phyloP scores from a whole-genome alignment of 2,888 invertebrate genomes.

The Cloeon dipterum region DNA sequence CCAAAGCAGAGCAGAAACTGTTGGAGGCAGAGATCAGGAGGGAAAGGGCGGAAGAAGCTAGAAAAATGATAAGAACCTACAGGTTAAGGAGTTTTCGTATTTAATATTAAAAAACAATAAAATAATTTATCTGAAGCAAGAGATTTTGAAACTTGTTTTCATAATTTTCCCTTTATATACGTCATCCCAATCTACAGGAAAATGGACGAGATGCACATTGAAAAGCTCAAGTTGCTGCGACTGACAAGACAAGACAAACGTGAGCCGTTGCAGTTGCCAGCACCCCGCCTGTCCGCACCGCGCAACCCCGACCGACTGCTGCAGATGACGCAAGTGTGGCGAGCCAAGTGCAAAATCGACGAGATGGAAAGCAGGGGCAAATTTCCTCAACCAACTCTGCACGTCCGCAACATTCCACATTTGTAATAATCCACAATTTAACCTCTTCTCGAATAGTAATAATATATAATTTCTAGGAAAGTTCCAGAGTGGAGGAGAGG shows the following conservation, averaged over 20 bases:
- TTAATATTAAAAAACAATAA: not conserved
- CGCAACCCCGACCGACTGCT: conserved; percentile 6
- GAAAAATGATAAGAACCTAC: conserved; percentile 3
- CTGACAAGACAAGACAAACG: not conserved
- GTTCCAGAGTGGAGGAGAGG: too few species aligned
- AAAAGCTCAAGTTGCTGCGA: not conserved
- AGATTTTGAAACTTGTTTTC: too few species aligned
- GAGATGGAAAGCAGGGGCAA: not conserved
- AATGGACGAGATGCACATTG: not conserved
- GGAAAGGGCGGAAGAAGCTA: not conserved
- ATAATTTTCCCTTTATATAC: too few species aligned
- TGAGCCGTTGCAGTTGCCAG: not conserved
- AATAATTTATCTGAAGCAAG: not conserved
- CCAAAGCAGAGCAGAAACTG: not conserved
- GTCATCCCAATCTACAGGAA: too few species aligned
- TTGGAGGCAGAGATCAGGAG: not conserved
- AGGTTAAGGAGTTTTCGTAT: conserved; percentile 6
- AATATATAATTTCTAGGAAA: too few species aligned
- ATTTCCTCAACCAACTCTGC: not conserved
- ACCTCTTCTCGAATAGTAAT: too few species aligned
- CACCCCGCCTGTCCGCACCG: not conserved
- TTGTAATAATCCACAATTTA: conserved; percentile 4
- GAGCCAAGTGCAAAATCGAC: conserved; percentile 2
- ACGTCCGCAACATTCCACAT: conserved; percentile 1
- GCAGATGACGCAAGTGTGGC: conserved; percentile 5